These are phyloP conservation scores for Thamnophis elegans DNA, from an alignment of 2,797 vertebrate genomes.

Conservation along the genomic window DNA sequence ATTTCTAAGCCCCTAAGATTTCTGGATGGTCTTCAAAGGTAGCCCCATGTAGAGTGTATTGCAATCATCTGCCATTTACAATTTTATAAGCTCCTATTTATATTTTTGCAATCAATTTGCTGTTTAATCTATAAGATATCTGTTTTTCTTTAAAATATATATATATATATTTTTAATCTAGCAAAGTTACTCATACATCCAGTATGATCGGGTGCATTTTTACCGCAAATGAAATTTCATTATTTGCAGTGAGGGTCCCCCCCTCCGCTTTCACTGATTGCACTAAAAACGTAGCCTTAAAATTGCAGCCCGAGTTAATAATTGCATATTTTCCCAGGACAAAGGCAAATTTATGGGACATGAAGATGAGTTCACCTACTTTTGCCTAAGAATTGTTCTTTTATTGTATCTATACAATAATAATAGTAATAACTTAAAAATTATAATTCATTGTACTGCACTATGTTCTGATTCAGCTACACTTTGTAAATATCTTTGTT, in stretches of 20 bases:
- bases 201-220: background rate
- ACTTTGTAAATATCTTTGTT: slow-evolving; percentile 2
- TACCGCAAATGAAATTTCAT: background rate
- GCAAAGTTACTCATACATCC: background rate
- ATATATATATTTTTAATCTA: background rate
- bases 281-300: background rate
- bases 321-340: background rate
- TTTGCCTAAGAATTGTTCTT: background rate
- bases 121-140: background rate
- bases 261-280: background rate
- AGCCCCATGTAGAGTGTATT: background rate
- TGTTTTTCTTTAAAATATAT: background rate
- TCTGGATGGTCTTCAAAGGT: background rate
- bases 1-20: background rate
- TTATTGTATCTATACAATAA: slow-evolving; percentile 7
- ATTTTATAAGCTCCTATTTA: background rate
- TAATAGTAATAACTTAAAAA: background rate
- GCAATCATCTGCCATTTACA: background rate
- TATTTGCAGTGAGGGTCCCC: background rate
- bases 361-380: background rate
- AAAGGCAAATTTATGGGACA: background rate
- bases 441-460: background rate
- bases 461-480: background rate
- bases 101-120: background rate
- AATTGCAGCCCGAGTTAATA: background rate